phyloP scores from a whole-genome alignment of 2,888 invertebrate species.

The Phyllotreta cruciferae region DNA sequence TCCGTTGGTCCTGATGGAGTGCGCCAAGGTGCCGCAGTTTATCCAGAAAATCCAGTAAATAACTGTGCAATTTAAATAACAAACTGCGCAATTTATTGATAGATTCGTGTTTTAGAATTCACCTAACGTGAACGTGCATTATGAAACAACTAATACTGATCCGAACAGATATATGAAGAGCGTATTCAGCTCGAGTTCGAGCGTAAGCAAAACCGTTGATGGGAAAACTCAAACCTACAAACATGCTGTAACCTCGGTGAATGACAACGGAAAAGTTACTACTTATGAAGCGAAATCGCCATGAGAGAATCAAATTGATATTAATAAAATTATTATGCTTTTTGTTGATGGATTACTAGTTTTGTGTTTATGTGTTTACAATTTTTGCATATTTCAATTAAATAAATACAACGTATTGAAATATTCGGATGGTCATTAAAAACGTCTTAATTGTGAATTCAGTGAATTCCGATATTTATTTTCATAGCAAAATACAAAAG shows the following conservation, averaged over 20 bases:
- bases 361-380: too few relatives aligned
- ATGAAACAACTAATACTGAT: conserved; percentile 48
- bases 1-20: conserved; percentile 64
- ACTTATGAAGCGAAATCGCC: conserved; percentile 65
- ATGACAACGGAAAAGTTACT: conserved; percentile 77
- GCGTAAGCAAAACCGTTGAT: conserved; percentile 66
- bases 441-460: too few relatives aligned
- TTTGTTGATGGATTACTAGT: too few relatives aligned
- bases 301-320: conserved; percentile 32
- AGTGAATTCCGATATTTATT: too few relatives aligned
- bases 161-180: conserved; percentile 57
- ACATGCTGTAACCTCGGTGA: conserved; percentile 70
- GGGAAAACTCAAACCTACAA: conserved; percentile 66
- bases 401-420: too few relatives aligned
- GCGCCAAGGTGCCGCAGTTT: conserved; percentile 67
- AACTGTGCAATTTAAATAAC: conserved; percentile 17
- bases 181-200: conserved; percentile 71
- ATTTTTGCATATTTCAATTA: too few relatives aligned
- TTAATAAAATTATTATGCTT: too few relatives aligned
- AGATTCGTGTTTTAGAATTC: conserved; percentile 57
- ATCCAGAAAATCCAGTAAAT: conserved; percentile 69
- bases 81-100: background rate
- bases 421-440: too few relatives aligned
- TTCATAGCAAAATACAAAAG: too few relatives aligned
- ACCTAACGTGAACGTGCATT: conserved; percentile 63